These are phyloP conservation scores for Erinaceus europaeus DNA, from an alignment of 2,113 vertebrate species.

Conservation along the genomic window DNA sequence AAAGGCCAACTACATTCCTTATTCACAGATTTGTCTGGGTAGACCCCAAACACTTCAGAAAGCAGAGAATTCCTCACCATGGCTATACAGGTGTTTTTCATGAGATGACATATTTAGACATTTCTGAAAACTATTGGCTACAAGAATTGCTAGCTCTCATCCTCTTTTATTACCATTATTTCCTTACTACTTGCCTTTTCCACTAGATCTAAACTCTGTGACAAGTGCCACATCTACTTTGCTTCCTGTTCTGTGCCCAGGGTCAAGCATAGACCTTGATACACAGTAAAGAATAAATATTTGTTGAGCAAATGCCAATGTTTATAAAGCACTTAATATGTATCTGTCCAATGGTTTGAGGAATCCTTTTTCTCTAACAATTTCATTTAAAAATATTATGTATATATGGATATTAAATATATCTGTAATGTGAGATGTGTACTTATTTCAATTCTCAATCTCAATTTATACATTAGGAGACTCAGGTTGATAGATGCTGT, in stretches of 20 bases:
- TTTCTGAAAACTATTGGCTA: constrained; percentile 43
- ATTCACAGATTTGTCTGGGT: constrained; percentile 41
- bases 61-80: constrained; percentile 44
- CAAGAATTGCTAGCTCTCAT: constrained; percentile 33
- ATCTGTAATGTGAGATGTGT: not conserved
- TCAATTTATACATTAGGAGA: not conserved
- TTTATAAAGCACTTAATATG: not conserved
- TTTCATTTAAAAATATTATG: not conserved
- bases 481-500: not conserved
- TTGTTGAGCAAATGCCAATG: not conserved
- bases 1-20: constrained; percentile 54
- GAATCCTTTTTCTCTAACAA: not conserved
- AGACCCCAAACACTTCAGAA: constrained; percentile 63
- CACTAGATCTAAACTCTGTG: not conserved
- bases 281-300: not conserved
- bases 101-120: constrained; percentile 63
- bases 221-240: not conserved
- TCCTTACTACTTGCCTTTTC: not conserved
- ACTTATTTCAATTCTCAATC: not conserved
- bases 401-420: not conserved
- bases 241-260: not conserved
- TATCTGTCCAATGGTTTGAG: not conserved
- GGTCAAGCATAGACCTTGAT: not conserved
- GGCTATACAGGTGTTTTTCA: constrained; percentile 53
- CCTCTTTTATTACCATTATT: constrained; percentile 29